Percentiles rank a stretch among this genome's conserved stretches.
These are phyloP conservation scores for Todiramphus saurophagus DNA, from an alignment of 2,113 vertebrate species.

Conservation along the genomic window DNA sequence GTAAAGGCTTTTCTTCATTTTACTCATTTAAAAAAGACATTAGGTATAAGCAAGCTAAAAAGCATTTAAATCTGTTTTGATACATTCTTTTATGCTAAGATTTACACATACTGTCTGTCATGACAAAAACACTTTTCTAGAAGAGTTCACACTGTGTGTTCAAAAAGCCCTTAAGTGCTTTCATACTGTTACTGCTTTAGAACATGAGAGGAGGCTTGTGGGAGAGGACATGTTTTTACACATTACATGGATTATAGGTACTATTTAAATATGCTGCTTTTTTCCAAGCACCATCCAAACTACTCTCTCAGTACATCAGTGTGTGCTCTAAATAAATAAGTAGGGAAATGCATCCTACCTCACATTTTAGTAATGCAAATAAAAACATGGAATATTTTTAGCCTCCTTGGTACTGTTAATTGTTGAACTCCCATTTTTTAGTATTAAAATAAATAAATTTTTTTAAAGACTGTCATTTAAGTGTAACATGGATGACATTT, in stretches of 20 bases:
- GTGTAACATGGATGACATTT: background rate
- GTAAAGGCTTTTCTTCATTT: background rate
- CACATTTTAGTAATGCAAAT: background rate
- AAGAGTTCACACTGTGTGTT: background rate
- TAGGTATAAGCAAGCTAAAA: background rate
- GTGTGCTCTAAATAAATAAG: background rate
- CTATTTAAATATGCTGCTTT: background rate
- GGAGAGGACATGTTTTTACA: background rate
- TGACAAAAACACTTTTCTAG: constrained; percentile 9
- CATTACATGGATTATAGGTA: background rate
- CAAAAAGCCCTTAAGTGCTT: background rate
- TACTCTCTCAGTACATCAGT: background rate
- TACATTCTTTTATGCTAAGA: background rate
- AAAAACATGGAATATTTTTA: background rate
- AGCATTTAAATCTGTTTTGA: background rate
- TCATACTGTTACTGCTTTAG: background rate
- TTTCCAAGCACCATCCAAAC: background rate
- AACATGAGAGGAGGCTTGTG: background rate
- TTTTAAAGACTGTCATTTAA: no score
- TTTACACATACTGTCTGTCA: background rate
- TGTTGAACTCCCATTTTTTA: background rate
- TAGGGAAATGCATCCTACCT: background rate
- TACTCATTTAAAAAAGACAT: background rate
- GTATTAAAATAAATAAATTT: no score
- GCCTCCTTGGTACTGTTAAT: background rate